Percentiles rank a stretch among this genome's conserved stretches.
phyloP scores from a whole-genome alignment of 2,888 invertebrate species.

The Sinohyriopsis cumingii region DNA sequence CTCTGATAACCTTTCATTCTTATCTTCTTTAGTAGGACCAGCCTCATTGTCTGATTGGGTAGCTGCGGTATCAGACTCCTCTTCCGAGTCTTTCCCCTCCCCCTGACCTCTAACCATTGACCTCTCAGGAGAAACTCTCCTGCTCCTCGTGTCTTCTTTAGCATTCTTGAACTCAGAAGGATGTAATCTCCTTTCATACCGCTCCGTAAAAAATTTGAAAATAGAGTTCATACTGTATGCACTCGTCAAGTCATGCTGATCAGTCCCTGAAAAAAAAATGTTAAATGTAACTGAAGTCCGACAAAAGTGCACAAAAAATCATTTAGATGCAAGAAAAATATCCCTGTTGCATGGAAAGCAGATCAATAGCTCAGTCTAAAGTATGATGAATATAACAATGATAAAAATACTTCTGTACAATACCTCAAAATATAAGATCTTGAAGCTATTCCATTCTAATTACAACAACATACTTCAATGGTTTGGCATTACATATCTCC shows the following conservation, averaged over 20 bases:
- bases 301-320: neutral
- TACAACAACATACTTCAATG: too few relatives aligned
- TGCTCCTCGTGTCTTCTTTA: conserved; percentile 1
- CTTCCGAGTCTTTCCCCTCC: conserved; percentile 5
- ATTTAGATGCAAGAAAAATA: too few relatives aligned
- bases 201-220: conserved; percentile 76
- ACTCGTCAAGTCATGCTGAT: conserved; percentile 79
- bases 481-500: too few relatives aligned
- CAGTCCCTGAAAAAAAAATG: conserved; percentile 50
- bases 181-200: conserved; percentile 24
- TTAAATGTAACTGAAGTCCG: neutral
- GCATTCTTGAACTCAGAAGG: conserved; percentile 6
- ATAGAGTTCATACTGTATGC: conserved; percentile 79
- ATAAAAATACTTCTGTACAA: too few relatives aligned
- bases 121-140: neutral
- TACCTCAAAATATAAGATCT: too few relatives aligned
- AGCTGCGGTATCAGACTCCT: neutral
- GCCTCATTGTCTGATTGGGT: neutral
- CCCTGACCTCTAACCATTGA: conserved; percentile 1
- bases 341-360: too few relatives aligned
- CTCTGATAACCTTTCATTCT: too few relatives aligned
- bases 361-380: too few relatives aligned
- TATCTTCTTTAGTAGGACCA: too few relatives aligned
- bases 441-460: too few relatives aligned
- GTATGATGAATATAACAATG: too few relatives aligned